Base-by-base conservation (phyloP, 2,888 invertebrate species). In the Caenorhabditis sp. region DNA sequence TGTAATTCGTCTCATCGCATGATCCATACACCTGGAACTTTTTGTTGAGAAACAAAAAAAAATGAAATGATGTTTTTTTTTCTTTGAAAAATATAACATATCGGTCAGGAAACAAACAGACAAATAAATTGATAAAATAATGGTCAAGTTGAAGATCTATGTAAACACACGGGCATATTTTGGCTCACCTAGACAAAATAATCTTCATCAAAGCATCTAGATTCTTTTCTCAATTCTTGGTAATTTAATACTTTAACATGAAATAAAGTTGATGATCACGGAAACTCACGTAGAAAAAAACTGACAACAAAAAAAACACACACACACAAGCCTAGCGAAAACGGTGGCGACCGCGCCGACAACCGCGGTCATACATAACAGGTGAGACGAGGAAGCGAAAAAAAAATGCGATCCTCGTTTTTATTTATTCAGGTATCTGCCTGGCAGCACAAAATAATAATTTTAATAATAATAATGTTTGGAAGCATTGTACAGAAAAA, bases 101-200 rank as follows among this genome's bases (percentile, higher is more conserved):
- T 17, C 1, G n/a, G 17, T 51, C 21, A 6, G 8, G 23, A 23
- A 21, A 51, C 5, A 55, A 55, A 55, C 24, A 55, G 10, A 24
- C 31, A 36, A 17, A 36, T 19, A n/a, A 19, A 21, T 36, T 31
- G 21, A 58, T 58, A 36, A 19, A 26, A 24, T 17, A 36, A 58
- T 36, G 36, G 36, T 21, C 36, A 58, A 19, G 27, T 58, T 58
- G 57, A 58, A 58, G 57, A 58, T 58, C 57, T 19, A 36, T 19
- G 26, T 36, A 58, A 58, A 58, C 14, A 58, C 19, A 6, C 10
- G 5, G 5, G 21, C 51, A 51, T 51, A 3, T 55, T 23, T 55
- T 55, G n/a, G n/a, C n/a, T n/a, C n/a, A 14, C 10, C 26, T 55
- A 10, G 14, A 14, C 17, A 17, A 26, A 24, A 4, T 55, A 55